Conservation (phyloP, 2,797 vertebrate species). For the Atherinosoma microstoma region DNA sequence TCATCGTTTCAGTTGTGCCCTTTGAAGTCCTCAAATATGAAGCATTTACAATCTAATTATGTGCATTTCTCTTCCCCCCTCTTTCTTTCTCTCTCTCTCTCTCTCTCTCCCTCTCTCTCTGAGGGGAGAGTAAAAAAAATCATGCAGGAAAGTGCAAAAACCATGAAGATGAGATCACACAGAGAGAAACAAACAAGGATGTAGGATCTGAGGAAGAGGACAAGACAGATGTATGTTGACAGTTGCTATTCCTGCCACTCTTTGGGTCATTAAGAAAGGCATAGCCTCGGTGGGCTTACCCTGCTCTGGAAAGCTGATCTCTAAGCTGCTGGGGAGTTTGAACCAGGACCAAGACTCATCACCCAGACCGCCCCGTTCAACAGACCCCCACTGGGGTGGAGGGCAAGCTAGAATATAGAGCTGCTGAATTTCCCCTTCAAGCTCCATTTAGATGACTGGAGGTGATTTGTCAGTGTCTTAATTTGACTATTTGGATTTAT, state of each 20-base stretch:
- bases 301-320: constrained; percentile 41
- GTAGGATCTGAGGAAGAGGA: constrained; percentile 18
- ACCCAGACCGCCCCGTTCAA: constrained; percentile 36
- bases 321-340: constrained; percentile 54
- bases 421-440: constrained; percentile 41
- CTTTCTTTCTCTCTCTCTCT: background rate
- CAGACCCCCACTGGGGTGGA: constrained; percentile 18
- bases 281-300: constrained; percentile 19
- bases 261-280: constrained; percentile 70
- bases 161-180: constrained; percentile 34
- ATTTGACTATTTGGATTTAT: constrained; percentile 21
- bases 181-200: constrained; percentile 44
- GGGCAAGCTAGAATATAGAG: constrained; percentile 19
- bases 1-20: constrained; percentile 68
- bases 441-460: constrained; percentile 22
- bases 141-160: constrained; percentile 19
- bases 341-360: constrained; percentile 56
- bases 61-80: constrained; percentile 34
- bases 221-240: constrained; percentile 72
- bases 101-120: background rate
- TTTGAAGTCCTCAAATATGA: constrained; percentile 80
- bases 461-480: constrained; percentile 25
- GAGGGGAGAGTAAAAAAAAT: background rate
- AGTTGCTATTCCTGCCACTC: constrained; percentile 73
- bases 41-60: constrained; percentile 82